Base-by-base conservation (phyloP, 2,888 invertebrate genomes). In the Euphydryas editha region DNA sequence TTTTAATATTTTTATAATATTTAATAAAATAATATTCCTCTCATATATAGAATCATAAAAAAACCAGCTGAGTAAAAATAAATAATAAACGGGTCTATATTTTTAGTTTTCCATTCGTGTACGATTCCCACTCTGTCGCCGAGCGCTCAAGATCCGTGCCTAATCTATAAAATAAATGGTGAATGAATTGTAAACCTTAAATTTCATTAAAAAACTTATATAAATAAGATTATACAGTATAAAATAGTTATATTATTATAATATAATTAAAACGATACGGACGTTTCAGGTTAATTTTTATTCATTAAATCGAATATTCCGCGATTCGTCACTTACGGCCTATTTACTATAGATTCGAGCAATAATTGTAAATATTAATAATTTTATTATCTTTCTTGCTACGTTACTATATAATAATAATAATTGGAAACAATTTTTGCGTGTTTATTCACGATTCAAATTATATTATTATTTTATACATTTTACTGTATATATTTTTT, bases 291-390 rank as follows among this genome's bases (percentile, higher is more conserved):
- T 30, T 30, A 30, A 30, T 30, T 30, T 30, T 30, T 30, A 30
- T 30, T 30, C 30, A 2, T 62, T 39, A 51, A 58, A 54, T 58
- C 30, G 20, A 59, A 57, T 59, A 46, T 56, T 21, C 39, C 21
- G 47, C 56, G 20, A 57, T 65, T 71, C 30, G 47, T 46, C 59
- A 60, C 62, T 49, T 75, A 78, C 78, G 83, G 84, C 84, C 83
- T 84, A 84, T 72, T 69, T 5, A 73, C 68, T 67, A 70, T 60
- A 55, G 18, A 57, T 68, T 76, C 65, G 65, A 81, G 81, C 81
- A 83, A 82, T 82, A 81, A 77, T 71, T 84, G 82, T 84, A 83
- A 81, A 84, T 84, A 84, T 74, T 62, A 54, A 62, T 62, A 51
- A 46, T 17, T 17, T 51, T 49, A 56, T 7, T 15, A 57, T 62